A percentile compares a stretch with the other conserved stretches of the same genome.
These are phyloP conservation scores for Talpa occidentalis DNA, from an alignment of 2,113 vertebrate genomes.

Conservation along the genomic window DNA sequence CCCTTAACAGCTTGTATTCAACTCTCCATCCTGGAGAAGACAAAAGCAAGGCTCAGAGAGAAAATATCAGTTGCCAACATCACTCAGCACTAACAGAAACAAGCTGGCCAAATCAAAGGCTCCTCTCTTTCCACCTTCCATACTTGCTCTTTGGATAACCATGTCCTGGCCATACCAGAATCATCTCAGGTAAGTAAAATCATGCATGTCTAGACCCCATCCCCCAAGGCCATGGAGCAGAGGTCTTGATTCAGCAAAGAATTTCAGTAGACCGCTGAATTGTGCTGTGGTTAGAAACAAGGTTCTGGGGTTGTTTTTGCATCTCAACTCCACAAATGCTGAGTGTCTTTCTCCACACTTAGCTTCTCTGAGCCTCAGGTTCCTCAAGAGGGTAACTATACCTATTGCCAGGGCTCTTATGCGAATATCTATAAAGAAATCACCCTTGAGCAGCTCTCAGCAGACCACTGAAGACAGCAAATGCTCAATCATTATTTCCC, in stretches of 20 bases:
- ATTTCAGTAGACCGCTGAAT: not conserved
- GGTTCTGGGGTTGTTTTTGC: not conserved
- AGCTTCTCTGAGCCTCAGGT: not conserved
- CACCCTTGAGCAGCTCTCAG: not conserved
- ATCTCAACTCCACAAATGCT: not conserved
- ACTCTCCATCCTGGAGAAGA: not conserved
- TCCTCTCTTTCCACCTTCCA: not conserved
- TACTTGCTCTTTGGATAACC: not conserved
- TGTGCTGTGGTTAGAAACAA: not conserved
- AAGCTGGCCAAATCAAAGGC: not conserved
- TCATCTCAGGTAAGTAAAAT: not conserved
- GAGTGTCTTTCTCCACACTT: not conserved
- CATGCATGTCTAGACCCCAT: not conserved
- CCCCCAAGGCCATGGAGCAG: conserved; percentile 4
- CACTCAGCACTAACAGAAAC: not conserved
- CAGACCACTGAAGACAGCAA: not conserved
- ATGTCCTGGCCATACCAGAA: not conserved
- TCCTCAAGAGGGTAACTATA: not conserved
- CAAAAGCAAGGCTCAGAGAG: not conserved
- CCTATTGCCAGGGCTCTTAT: not conserved
- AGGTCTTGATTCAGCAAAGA: not conserved
- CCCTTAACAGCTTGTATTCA: not conserved
- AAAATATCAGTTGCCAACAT: not conserved
- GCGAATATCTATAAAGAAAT: not conserved
- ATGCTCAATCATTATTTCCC: not conserved